phyloP scores from a whole-genome alignment of 2,797 vertebrate species.

The Myiotriccus ornatus region DNA sequence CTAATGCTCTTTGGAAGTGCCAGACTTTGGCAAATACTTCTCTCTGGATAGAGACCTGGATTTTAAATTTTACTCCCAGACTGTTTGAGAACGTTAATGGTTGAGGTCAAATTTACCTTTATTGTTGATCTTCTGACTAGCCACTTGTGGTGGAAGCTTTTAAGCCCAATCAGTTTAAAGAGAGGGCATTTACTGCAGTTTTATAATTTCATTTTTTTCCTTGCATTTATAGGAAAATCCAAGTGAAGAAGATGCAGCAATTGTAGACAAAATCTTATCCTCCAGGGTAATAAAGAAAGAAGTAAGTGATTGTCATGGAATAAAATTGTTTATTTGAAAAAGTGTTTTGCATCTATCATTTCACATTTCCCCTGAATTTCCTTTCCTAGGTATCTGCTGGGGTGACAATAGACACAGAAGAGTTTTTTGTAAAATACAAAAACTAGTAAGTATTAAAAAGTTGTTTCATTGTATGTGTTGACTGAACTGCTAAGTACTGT shows the following conservation, averaged over 20 bases:
- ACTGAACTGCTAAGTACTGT: background rate
- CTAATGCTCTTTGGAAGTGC: background rate
- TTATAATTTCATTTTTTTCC: background rate
- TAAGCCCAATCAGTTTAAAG: background rate
- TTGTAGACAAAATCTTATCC: constrained; percentile 98
- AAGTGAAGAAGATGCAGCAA: constrained; percentile 95
- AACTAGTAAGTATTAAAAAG: constrained; percentile 90
- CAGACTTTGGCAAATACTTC: background rate
- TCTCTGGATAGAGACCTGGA: background rate
- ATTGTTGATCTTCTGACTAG: background rate
- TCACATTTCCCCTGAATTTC: constrained; percentile 21
- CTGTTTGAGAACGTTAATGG: background rate
- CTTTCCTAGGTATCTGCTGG: constrained; percentile 86
- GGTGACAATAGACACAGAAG: constrained; percentile 89
- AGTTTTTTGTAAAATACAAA: constrained; percentile 99
- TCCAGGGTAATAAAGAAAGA: constrained; percentile 90
- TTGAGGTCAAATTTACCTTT: background rate
- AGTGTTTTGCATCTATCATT: rapidly evolving
- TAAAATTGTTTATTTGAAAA: background rate
- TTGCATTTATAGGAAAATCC: constrained; percentile 88
- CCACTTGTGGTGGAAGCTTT: background rate
- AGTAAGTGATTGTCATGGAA: constrained; percentile 77
- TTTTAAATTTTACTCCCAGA: background rate
- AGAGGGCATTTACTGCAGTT: background rate
- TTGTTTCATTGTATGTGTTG: background rate